Base-by-base conservation (phyloP, 2,797 vertebrate species). In the Protonibea diacanthus region DNA sequence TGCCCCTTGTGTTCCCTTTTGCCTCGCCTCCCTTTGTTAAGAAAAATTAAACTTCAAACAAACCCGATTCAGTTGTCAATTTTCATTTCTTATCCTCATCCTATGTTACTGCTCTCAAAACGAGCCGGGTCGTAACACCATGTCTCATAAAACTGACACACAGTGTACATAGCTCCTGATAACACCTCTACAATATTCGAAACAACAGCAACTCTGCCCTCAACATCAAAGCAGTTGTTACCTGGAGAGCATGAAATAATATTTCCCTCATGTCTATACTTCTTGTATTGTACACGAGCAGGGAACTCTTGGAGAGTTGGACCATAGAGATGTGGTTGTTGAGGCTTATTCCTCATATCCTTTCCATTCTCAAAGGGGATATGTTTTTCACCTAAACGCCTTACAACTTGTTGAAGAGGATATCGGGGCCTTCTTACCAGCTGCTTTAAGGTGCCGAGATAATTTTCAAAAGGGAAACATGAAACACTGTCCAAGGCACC, bases 391-490 rank as follows among this genome's bases (percentile, higher is more conserved):
- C 49, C 10, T 52, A 52, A 49, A 49, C 8, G 20, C 6, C 51
- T 2, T 23, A 53, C 51, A 55, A 55, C 52, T 15, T 53, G 51
- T 53, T 53, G 51, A 53, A 53, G 4, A 23, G 52, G 23, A 15
- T 55, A 25, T 25, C 25, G 52, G 1, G 52, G 23, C 6, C 52
- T 53, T 25, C 23, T 55, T 55, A 55, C 52, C 52, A 55, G 23
- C 23, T 14, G 6, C 14, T 27, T 55, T 55, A 55, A 15, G 27
- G 23, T 55, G 12, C 23, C 12, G 0, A 55, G 52, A 55, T 55
- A 55, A 27, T 55, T 55, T 55, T 55, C 52, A 27, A 55, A 53
- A 55, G 52, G 23, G 6, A 55, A 55, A 55, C 52, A 55, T 27
- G 52, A 55, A 55, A 55, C 13, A 55, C 6, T 55, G 52, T 25